Conservation (phyloP, 37 sponge, comb jelly and placozoan species). For the Crambe crambe region DNA sequence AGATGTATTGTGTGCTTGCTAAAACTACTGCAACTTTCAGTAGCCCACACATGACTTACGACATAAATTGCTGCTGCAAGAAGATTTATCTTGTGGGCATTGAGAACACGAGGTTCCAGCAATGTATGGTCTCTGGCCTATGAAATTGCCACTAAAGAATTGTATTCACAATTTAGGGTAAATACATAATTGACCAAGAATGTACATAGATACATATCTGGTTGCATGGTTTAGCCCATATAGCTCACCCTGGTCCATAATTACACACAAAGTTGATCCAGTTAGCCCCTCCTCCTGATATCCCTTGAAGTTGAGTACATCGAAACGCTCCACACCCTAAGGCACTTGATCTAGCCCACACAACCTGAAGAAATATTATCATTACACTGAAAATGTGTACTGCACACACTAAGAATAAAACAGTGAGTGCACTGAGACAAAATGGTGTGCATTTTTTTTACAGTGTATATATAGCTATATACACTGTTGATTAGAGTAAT, state of each 20-base stretch:
- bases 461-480: neutral
- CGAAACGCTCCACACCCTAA: neutral
- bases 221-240: neutral
- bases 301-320: neutral
- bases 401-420: too few species aligned
- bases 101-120: slow-evolving; percentile 15
- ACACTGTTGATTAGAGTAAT: neutral
- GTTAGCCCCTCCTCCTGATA: neutral
- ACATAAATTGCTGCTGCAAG: slow-evolving; percentile 7
- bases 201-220: neutral
- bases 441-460: too few species aligned
- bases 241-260: slow-evolving; percentile 9
- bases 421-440: too few species aligned
- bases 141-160: slow-evolving; percentile 8
- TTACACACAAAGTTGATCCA: neutral
- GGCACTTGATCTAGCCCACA: neutral
- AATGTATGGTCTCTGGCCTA: slow-evolving; percentile 9
- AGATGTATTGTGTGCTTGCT: too few species aligned
- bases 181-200: neutral
- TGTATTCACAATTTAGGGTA: too few species aligned
- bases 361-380: slow-evolving; percentile 1
- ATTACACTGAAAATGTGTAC: too few species aligned
- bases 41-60: too few species aligned
- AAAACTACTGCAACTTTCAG: too few species aligned
- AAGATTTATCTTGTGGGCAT: neutral